Percentiles rank a stretch among this genome's conserved stretches.
phyloP scores from a whole-genome alignment of 2,113 vertebrate genomes.

The Myiagra hebetior region DNA sequence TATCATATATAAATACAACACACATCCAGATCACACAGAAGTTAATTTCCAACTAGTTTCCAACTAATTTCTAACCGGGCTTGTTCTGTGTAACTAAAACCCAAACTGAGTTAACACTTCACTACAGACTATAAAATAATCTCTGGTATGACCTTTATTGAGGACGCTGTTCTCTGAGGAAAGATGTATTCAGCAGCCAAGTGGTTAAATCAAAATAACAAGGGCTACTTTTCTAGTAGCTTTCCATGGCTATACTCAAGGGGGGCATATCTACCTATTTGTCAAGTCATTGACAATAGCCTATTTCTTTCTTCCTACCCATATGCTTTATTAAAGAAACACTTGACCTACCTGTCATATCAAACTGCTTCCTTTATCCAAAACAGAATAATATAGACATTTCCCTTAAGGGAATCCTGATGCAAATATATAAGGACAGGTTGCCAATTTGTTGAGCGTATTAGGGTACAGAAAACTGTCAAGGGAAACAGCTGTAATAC shows the following conservation, averaged over 20 bases:
- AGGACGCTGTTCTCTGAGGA: background rate
- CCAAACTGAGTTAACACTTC: background rate
- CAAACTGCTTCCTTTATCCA: slow-evolving; percentile 90
- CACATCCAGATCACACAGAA: background rate
- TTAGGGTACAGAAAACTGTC: slow-evolving; percentile 79
- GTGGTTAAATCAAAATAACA: slow-evolving; percentile 81
- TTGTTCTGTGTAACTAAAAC: background rate
- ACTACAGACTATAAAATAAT: background rate
- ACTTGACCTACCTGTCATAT: slow-evolving; percentile 88
- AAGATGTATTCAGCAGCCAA: slow-evolving; percentile 49
- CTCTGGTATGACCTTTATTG: background rate
- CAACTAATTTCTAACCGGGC: background rate
- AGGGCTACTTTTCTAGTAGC: slow-evolving; percentile 76
- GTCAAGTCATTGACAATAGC: slow-evolving; percentile 79
- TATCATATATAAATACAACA: no score
- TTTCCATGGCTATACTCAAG: slow-evolving; percentile 71
- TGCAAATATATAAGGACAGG: slow-evolving; percentile 91
- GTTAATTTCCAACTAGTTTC: background rate
- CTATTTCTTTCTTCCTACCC: slow-evolving; percentile 74
- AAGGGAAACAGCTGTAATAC: slow-evolving; percentile 80
- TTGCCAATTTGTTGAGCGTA: slow-evolving; percentile 86
- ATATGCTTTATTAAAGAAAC: slow-evolving; percentile 89
- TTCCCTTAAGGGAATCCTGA: slow-evolving; percentile 86
- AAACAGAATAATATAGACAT: slow-evolving; percentile 87
- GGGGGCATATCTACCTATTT: slow-evolving; percentile 82